Conservation (phyloP, 2,113 vertebrate genomes). For the Athene cunicularia region DNA sequence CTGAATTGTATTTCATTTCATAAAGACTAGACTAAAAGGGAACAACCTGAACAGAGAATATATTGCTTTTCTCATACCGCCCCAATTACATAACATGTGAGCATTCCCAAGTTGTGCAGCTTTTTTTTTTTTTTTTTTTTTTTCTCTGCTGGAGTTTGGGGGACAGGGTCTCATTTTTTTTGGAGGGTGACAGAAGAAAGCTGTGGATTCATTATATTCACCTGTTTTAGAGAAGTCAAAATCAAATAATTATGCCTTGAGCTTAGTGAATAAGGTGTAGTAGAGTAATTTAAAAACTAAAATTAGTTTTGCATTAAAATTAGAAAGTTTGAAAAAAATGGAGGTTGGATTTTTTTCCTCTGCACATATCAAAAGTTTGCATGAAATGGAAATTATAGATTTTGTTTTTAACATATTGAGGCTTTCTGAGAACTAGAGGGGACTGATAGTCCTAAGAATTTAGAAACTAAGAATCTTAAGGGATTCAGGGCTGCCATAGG, state of each 20-base stretch:
- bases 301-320: neutral
- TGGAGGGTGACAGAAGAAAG: neutral
- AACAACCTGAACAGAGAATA: neutral
- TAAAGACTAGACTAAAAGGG: neutral
- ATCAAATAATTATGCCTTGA: neutral
- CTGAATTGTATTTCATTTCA: neutral
- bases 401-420: neutral
- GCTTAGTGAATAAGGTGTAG: neutral
- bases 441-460: neutral
- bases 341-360: neutral
- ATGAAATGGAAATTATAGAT: neutral
- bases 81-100: neutral
- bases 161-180: neutral
- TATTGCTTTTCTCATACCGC: neutral
- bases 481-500: neutral
- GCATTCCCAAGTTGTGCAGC: neutral
- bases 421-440: neutral
- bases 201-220: neutral
- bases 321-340: neutral
- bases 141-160: neutral
- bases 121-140: too few relatives aligned
- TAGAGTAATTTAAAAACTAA: neutral
- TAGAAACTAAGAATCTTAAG: neutral
- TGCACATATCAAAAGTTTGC: neutral
- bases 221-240: neutral